Evolutionary conservation across 2,797 vertebrate genomes (phyloP).

Genomic region (Mus minutoides): DNA sequence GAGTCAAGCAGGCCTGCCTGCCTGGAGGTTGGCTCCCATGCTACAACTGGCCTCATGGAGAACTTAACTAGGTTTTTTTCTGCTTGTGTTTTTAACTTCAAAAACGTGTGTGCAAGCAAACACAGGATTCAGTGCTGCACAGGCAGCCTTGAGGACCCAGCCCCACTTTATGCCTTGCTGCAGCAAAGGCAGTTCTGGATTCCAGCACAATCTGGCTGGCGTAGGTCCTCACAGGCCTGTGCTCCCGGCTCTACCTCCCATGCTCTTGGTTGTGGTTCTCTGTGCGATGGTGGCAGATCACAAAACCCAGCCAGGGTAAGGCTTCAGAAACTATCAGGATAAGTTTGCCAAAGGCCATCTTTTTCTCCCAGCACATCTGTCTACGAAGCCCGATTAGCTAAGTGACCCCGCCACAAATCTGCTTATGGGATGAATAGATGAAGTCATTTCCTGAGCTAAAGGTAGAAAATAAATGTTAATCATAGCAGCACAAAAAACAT

Average conservation of each 20-base stretch:
- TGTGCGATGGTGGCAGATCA: constrained; percentile 74
- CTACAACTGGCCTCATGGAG: constrained; percentile 69
- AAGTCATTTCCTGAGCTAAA: constrained; percentile 90
- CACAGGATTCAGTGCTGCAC: constrained; percentile 71
- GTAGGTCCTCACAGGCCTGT: constrained; percentile 65
- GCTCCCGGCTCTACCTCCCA: constrained; percentile 16
- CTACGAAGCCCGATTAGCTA: constrained; percentile 83
- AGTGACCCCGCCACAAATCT: constrained; percentile 86
- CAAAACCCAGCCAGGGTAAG: constrained; percentile 70
- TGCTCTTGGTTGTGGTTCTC: constrained; percentile 58
- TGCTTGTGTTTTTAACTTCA: not conserved
- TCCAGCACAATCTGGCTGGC: constrained; percentile 47
- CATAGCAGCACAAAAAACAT: constrained; percentile 87
- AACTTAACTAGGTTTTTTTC: constrained; percentile 78
- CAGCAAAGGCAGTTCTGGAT: constrained; percentile 55
- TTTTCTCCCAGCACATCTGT: constrained; percentile 77
- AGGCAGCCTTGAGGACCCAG: not conserved
- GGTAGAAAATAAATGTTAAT: constrained; percentile 86
- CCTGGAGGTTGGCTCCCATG: constrained; percentile 67
- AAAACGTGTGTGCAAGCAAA: not conserved
- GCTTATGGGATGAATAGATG: constrained; percentile 83
- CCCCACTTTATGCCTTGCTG: constrained; percentile 44
- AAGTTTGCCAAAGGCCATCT: constrained; percentile 74
- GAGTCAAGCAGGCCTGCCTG: constrained; percentile 57
- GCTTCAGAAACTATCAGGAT: constrained; percentile 83